These are phyloP conservation scores for Tyto alba DNA, from an alignment of 2,113 vertebrate species.

Conservation along the genomic window DNA sequence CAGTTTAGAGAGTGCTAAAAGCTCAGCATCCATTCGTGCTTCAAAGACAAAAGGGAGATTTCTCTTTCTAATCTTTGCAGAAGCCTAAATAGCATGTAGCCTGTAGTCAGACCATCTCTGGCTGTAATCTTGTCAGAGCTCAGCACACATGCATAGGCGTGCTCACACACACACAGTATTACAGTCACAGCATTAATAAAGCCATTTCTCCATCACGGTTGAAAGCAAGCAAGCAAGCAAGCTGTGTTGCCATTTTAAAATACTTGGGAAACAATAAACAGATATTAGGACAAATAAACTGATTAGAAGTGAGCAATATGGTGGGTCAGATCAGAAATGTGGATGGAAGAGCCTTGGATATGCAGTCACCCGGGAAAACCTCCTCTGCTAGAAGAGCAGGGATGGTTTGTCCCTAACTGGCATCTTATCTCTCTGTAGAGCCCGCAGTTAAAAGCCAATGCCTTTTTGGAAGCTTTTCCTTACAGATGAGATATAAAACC, in stretches of 20 bases:
- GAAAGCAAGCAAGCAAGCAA: background rate
- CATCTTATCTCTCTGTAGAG: background rate
- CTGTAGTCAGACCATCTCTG: slow-evolving; percentile 34
- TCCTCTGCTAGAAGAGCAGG: background rate
- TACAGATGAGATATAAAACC: slow-evolving; percentile 21
- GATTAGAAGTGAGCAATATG: background rate
- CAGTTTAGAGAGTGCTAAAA: slow-evolving; percentile 20
- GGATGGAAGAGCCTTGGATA: background rate
- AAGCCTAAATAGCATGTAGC: slow-evolving; percentile 37
- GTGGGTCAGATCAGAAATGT: background rate
- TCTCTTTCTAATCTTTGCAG: slow-evolving; percentile 46
- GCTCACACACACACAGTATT: background rate
- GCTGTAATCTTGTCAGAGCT: slow-evolving; percentile 38
- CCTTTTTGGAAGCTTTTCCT: slow-evolving; percentile 26
- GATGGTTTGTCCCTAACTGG: background rate
- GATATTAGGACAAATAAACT: background rate
- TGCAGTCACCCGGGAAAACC: background rate
- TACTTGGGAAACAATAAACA: background rate
- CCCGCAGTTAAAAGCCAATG: background rate
- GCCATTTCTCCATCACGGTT: background rate
- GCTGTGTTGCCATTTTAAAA: background rate
- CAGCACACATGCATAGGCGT: slow-evolving; percentile 26
- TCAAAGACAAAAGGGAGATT: slow-evolving; percentile 61
- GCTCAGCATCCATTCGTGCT: slow-evolving; percentile 18
- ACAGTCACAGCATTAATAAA: background rate